phyloP scores from a whole-genome alignment of 2,113 vertebrate genomes.

The Taurulus bubalis region DNA sequence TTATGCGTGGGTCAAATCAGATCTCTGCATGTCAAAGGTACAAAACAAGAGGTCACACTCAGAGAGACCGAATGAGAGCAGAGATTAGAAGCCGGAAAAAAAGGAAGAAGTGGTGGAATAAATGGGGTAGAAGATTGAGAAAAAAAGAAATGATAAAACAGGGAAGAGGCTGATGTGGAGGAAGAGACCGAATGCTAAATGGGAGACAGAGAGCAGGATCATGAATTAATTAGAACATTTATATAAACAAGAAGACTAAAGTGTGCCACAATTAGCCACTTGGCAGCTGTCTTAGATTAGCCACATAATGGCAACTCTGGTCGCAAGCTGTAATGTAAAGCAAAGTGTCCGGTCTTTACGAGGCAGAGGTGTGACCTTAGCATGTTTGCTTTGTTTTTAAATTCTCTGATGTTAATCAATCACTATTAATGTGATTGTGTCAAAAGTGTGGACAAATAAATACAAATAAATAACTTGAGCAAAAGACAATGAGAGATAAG shows the following conservation, averaged over 20 bases:
- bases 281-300: not conserved
- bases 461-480: too few species aligned
- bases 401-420: slow-evolving; percentile 1
- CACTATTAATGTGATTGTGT: not conserved
- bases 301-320: too few species aligned
- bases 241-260: not conserved
- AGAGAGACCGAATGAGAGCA: slow-evolving; percentile 22
- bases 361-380: not conserved
- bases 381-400: not conserved
- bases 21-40: slow-evolving; percentile 16
- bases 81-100: not conserved
- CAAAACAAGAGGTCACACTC: slow-evolving; percentile 26
- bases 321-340: not conserved
- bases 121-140: not conserved
- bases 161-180: not conserved
- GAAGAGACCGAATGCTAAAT: not conserved
- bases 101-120: not conserved
- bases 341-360: not conserved
- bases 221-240: not conserved
- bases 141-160: not conserved
- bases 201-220: not conserved
- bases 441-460: too few species aligned
- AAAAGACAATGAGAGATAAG: not conserved
- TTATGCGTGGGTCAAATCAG: slow-evolving; percentile 39
- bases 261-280: not conserved